Conservation (phyloP, 2,888 invertebrate genomes). For the Hypomecis punctinalis region DNA sequence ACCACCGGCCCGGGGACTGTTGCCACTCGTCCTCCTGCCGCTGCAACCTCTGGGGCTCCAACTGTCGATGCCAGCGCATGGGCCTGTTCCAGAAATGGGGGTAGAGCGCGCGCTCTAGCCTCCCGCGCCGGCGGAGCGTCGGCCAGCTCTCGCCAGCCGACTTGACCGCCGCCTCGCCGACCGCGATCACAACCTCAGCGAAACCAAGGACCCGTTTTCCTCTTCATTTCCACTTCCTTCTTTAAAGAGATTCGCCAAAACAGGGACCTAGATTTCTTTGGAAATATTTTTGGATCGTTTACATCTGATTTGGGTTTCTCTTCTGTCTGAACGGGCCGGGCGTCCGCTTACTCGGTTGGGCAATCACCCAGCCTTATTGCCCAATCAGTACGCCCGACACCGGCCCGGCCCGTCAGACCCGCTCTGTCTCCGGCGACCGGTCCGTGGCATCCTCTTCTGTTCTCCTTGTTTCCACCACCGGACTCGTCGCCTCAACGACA, state of each 20-base stretch:
- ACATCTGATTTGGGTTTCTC: constrained; percentile 49
- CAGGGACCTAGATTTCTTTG: constrained; percentile 82
- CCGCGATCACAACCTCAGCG: constrained; percentile 69
- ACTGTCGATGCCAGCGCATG: constrained; percentile 94
- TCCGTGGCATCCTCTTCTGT: constrained; percentile 57
- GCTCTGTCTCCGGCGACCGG: constrained; percentile 67
- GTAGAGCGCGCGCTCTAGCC: constrained; percentile 60
- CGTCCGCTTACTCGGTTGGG: constrained; percentile 87
- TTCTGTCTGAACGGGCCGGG: constrained; percentile 72
- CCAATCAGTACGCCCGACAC: constrained; percentile 86
- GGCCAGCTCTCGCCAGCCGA: constrained; percentile 73
- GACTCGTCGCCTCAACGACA: constrained; percentile 63
- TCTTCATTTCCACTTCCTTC: constrained; percentile 61
- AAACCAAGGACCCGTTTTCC: constrained; percentile 71
- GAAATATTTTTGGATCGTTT: constrained; percentile 80
- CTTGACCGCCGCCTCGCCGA: constrained; percentile 76
- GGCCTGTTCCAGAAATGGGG: constrained; percentile 96
- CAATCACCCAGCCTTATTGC: constrained; percentile 90
- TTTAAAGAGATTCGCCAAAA: constrained; percentile 67
- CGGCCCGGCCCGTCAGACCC: constrained; percentile 72
- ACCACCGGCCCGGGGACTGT: constrained; percentile 93
- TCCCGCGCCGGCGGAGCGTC: constrained; percentile 67
- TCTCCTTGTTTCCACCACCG: constrained; percentile 51
- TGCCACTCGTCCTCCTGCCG: constrained; percentile 94
- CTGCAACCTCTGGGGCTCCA: constrained; percentile 95